These are phyloP conservation scores for Lemur catta DNA, from an alignment of 2,797 vertebrate genomes.

Conservation along the genomic window DNA sequence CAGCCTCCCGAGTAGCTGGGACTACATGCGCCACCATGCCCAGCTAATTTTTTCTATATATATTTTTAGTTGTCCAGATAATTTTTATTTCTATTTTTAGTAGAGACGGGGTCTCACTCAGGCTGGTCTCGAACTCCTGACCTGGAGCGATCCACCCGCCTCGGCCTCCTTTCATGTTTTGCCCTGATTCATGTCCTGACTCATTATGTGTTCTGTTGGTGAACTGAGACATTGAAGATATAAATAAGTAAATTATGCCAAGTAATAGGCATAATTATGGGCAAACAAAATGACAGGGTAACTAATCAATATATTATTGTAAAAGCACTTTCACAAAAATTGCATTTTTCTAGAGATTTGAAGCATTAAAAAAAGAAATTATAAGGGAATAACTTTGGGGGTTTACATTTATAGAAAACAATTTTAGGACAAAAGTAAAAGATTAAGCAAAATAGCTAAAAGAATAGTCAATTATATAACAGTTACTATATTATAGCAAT, in stretches of 20 bases:
- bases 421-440: slow-evolving; percentile 26
- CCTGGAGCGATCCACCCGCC: too few relatives aligned
- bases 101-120: too few relatives aligned
- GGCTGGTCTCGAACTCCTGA: too few relatives aligned
- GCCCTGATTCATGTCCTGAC: background rate
- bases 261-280: background rate
- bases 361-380: slow-evolving; percentile 19
- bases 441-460: slow-evolving; percentile 21
- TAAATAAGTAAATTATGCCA: background rate
- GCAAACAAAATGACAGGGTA: slow-evolving; percentile 21
- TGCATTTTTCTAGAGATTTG: background rate
- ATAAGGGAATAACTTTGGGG: background rate
- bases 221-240: background rate
- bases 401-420: slow-evolving; percentile 9
- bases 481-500: background rate
- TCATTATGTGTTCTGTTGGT: background rate
- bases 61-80: too few relatives aligned
- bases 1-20: too few relatives aligned
- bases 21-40: too few relatives aligned
- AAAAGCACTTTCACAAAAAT: background rate
- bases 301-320: background rate
- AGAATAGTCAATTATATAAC: background rate
- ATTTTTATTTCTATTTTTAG: too few relatives aligned
- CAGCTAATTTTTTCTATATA: too few relatives aligned
- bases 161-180: background rate